A percentile compares a stretch with the other conserved stretches of the same genome.
phyloP scores from a whole-genome alignment of 2,888 invertebrate species.

The Nomada ruficornis region DNA sequence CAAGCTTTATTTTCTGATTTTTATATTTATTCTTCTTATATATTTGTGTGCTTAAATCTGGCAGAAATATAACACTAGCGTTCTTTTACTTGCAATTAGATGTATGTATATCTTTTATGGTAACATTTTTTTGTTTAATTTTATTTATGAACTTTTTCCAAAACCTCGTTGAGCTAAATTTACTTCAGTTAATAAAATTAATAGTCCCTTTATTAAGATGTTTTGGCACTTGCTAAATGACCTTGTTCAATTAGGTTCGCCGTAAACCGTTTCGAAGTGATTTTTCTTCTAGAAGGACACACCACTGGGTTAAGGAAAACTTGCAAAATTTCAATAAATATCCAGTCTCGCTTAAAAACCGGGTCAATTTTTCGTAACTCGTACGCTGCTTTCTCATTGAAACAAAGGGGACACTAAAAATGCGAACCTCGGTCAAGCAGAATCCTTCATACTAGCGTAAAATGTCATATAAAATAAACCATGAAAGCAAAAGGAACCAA shows the following conservation, averaged over 20 bases:
- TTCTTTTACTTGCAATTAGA: too few species aligned
- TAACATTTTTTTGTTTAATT: not conserved
- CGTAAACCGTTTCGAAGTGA: slow-evolving; percentile 4
- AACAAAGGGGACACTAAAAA: not conserved
- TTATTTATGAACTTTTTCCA: not conserved
- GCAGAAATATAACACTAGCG: too few species aligned
- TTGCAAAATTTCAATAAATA: slow-evolving; percentile 33
- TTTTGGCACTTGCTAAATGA: not conserved
- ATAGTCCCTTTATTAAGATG: not conserved
- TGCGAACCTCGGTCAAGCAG: not conserved
- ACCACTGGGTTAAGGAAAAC: slow-evolving; percentile 32
- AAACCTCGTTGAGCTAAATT: not conserved
- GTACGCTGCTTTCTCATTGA: not conserved
- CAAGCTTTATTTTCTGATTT: too few species aligned
- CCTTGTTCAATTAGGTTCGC: slow-evolving; percentile 13
- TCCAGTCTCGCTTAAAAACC: slow-evolving; percentile 13
- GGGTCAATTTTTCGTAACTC: slow-evolving; percentile 23
- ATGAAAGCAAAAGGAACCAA: too few species aligned
- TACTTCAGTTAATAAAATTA: not conserved
- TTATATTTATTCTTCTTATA: too few species aligned
- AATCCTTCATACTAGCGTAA: too few species aligned
- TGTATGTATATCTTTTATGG: not conserved
- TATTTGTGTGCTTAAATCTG: too few species aligned
- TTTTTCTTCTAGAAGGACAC: slow-evolving; percentile 31
- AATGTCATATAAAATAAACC: too few species aligned